Percentiles rank a stretch among this genome's conserved stretches.
These are phyloP conservation scores for Petrolisthes manimaculis DNA, from an alignment of 2,888 invertebrate species.

Conservation along the genomic window DNA sequence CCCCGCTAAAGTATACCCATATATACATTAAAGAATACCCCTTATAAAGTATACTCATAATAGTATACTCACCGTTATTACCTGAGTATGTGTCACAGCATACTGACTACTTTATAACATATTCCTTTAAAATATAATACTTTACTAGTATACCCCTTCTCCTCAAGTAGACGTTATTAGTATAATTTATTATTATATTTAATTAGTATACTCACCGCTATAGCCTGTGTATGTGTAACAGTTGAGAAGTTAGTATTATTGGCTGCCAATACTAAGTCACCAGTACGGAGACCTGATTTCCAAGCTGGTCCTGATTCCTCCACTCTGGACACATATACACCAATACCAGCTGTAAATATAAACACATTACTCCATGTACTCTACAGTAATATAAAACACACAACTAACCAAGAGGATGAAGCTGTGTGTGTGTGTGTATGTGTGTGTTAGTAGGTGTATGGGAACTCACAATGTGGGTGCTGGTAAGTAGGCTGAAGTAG, in stretches of 20 bases:
- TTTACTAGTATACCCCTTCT: too few species aligned
- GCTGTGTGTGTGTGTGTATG: not conserved
- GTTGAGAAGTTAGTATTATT: conserved; percentile 56
- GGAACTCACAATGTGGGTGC: not conserved
- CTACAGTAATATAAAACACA: too few species aligned
- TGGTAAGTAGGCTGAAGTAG: too few species aligned
- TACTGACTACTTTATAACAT: too few species aligned
- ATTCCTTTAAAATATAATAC: too few species aligned
- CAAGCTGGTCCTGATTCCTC: conserved; percentile 62
- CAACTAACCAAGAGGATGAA: not conserved
- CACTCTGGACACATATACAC: conserved; percentile 64
- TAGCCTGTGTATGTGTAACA: conserved; percentile 59
- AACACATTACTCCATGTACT: not conserved
- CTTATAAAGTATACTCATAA: too few species aligned
- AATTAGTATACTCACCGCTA: conserved; percentile 51
- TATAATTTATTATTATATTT: too few species aligned
- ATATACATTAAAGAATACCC: too few species aligned
- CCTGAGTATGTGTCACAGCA: too few species aligned
- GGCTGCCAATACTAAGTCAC: conserved; percentile 63
- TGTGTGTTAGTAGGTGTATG: not conserved
- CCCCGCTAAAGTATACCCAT: too few species aligned
- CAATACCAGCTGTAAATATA: conserved; percentile 49
- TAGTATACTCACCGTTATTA: too few species aligned
- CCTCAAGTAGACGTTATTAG: too few species aligned
- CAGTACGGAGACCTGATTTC: conserved; percentile 60